Base-by-base conservation (phyloP, 2,888 invertebrate species). In the Acrobasis suavella region DNA sequence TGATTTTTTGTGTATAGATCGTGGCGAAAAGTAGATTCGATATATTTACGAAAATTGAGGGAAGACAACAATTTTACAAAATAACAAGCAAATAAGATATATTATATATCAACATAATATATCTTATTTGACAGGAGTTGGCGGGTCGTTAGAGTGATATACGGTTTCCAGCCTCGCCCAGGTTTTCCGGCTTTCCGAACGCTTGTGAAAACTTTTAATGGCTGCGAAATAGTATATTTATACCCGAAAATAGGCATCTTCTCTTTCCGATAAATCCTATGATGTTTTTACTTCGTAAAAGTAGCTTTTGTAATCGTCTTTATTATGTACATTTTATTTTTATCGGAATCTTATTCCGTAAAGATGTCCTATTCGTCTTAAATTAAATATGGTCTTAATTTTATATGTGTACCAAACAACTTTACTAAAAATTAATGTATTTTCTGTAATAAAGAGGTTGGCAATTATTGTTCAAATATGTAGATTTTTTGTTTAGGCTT, bases 81-180 rank as follows among this genome's bases (percentile, higher is more conserved):
- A 58, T 17, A 56, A 49, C 15, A 12, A 16, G 15, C 16, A 60
- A 37, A 60, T 50, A 60, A 12, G 38, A 22, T 22, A 22, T 22
- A 22, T 22, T 22, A 22, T 22, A 3, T 22, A 22, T 22, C 22
- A 22, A 22, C 1, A 22, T 59, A 15, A 50, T 60, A 60, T 38
- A 60, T 60, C 50, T 50, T 50, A 14, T 60, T 60, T 60, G 60
- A 60, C 60, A 60, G 60, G 60, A 50, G 60, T 39, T 39, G 50
- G 7, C 51, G 39, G 58, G 10, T 60, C 60, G 60, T 60, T 60
- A 60, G 39, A 14, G 60, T 60, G 60, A 60, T 60, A 60, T 60
- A 60, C 39, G 50, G 50, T 51, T 50, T 50, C 16, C 50, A 39
- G 50, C 12, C 50, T 17, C 10, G 50, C 38, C 15, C 38, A 16